Conservation (phyloP, 1,140 invertebrate species). For the Pseudomyrmex pallidus region DNA sequence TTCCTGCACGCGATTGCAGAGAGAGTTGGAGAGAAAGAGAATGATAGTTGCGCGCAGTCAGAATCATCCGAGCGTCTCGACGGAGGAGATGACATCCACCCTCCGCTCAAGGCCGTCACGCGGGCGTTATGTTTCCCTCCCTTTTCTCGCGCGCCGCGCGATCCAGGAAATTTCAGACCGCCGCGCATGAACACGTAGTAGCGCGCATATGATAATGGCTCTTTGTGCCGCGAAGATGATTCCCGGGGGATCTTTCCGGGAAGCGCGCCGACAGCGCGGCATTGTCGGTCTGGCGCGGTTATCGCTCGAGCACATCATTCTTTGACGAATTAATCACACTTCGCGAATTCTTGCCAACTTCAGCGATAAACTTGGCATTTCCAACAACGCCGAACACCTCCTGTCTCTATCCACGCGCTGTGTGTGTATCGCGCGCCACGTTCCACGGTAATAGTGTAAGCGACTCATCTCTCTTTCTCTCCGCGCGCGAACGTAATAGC, state of each 20-base stretch:
- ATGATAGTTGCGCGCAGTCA: neutral
- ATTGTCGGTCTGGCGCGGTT: constrained; percentile 49
- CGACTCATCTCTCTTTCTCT: neutral
- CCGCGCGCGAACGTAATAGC: neutral
- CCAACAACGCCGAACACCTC: neutral
- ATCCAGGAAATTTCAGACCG: constrained; percentile 50
- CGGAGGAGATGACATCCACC: constrained; percentile 48
- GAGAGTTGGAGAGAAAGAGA: no score
- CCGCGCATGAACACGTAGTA: constrained; percentile 26
- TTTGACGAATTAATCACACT: constrained; percentile 62
- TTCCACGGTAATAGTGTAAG: no score
- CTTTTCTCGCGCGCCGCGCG: neutral
- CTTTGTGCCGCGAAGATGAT: constrained; percentile 55
- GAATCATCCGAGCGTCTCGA: constrained; percentile 41
- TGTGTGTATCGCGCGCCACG: no score
- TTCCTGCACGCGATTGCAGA: constrained; percentile 20
- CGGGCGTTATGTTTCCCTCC: constrained; percentile 19
- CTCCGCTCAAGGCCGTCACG: constrained; percentile 43
- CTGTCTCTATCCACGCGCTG: no score
- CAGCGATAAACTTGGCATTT: constrained; percentile 33
- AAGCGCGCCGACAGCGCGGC: constrained; percentile 3
- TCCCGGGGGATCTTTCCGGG: constrained; percentile 57
- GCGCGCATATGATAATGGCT: constrained; percentile 38
- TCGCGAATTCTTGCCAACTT: constrained; percentile 18
- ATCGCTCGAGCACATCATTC: constrained; percentile 55